These are phyloP conservation scores for Amblyjoppa fuscipennis DNA, from an alignment of 2,888 invertebrate genomes.

Conservation along the genomic window DNA sequence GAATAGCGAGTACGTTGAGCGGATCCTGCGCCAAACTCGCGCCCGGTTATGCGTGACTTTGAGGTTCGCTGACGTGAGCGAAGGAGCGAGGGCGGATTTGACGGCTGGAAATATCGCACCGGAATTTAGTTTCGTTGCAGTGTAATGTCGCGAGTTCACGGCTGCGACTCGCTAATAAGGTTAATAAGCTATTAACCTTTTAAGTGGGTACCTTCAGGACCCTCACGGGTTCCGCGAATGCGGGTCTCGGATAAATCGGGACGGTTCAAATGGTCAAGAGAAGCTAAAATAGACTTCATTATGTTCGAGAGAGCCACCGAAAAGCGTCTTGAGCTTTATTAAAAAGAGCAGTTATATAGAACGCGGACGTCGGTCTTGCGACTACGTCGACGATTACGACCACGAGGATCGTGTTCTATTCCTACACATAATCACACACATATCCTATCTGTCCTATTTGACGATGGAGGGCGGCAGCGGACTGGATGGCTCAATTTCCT, in stretches of 20 bases:
- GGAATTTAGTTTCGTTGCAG: constrained; percentile 36
- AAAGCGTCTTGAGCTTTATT: constrained; percentile 60
- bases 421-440: neutral
- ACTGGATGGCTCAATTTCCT: constrained; percentile 78
- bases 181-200: constrained; percentile 51
- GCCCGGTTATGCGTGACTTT: constrained; percentile 18
- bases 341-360: constrained; percentile 53
- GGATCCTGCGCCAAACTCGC: constrained; percentile 17
- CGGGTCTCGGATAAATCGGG: neutral
- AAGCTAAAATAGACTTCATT: neutral
- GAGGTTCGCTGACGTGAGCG: constrained; percentile 22
- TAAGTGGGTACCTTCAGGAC: constrained; percentile 48
- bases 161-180: constrained; percentile 27
- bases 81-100: constrained; percentile 2
- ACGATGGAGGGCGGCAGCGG: constrained; percentile 47
- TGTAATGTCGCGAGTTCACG: constrained; percentile 44
- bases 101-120: neutral
- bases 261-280: neutral
- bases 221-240: constrained; percentile 10
- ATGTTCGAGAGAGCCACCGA: constrained; percentile 21
- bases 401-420: constrained; percentile 47
- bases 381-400: constrained; percentile 38
- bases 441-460: constrained; percentile 39
- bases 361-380: constrained; percentile 24
- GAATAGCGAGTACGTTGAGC: constrained; percentile 34